Evolutionary conservation across 1,140 invertebrate genomes (phyloP), one percentile per base, ranked within the genome.

Genomic region (Bombus huntii): DNA sequence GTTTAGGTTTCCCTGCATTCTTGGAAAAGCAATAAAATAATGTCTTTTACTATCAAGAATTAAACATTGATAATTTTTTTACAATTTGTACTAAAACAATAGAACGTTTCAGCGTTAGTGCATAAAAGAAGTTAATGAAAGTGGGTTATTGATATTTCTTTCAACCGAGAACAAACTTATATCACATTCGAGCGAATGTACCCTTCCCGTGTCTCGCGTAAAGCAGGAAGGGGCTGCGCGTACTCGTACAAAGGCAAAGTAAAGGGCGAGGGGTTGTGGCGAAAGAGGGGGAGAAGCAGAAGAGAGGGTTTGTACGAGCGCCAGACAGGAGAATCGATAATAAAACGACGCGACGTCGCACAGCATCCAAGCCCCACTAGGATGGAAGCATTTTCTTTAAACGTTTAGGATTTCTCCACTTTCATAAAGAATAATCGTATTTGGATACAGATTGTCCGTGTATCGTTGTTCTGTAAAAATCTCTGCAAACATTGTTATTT

Each of bases 291-390:
- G 73, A 81, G 79, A 77, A 75, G 83, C 62, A 57, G 68, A 62
- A 88, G 70, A 83, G 86, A 88, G 88, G 80, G 87, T 78, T 90
- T 62, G 80, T 62, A 79, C 75, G 78, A 87, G 74, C 72, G 82
- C 88, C 89, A 90, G 90, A 92, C 91, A 74, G 66, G 80, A 81
- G 66, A 94, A 94, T 94, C 93, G 93, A 94, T 94, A 94, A 93
- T 94, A 93, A 93, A 93, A 92, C 92, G 89, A 87, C 87, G 90
- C 91, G 89, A 83, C 89, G 91, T 85, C 92, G 92, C 92, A 91
- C 93, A 94, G 93, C 93, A 94, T 93, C 93, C 93, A 34, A 90
- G 88, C 86, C 88, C 83, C 71, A 62, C 84, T 71, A 66, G 53
- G 10, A 42, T 39, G 31, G 22, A 73, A 74, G 37, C 42, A 22